Evolutionary conservation across 2,888 invertebrate species (phyloP).

Genomic region (Panopea generosa): DNA sequence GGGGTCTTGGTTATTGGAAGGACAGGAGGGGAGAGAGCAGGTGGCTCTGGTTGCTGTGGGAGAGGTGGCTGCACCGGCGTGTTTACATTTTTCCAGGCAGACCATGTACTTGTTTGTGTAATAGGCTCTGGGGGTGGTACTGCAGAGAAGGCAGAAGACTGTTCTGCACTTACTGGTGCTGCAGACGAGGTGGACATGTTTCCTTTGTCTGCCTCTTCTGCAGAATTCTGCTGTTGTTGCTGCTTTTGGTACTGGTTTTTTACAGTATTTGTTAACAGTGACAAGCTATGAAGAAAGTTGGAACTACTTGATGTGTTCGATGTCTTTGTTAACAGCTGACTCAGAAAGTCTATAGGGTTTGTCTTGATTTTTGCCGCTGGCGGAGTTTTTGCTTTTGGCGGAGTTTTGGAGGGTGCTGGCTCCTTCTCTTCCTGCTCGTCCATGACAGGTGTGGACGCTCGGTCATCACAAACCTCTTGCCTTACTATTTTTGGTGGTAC

Average conservation of each 20-base stretch:
- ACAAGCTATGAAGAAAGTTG: slow-evolving; percentile 77
- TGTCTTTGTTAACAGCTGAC: slow-evolving; percentile 77
- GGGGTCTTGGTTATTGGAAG: slow-evolving; percentile 41
- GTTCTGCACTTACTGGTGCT: slow-evolving; percentile 4
- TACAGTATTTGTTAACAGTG: slow-evolving; percentile 73
- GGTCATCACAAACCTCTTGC: slow-evolving; percentile 65
- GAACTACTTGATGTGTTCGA: slow-evolving; percentile 71
- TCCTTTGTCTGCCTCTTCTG: slow-evolving; percentile 5
- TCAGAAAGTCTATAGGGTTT: slow-evolving; percentile 81
- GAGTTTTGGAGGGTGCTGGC: slow-evolving; percentile 47
- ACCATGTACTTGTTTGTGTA: slow-evolving; percentile 69
- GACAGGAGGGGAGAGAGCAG: slow-evolving; percentile 23
- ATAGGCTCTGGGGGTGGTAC: slow-evolving; percentile 50
- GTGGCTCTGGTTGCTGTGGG: slow-evolving; percentile 32
- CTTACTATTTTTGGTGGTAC: slow-evolving; percentile 3
- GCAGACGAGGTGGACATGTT: slow-evolving; percentile 6
- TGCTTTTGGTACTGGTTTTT: slow-evolving; percentile 70
- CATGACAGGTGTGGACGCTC: slow-evolving; percentile 77
- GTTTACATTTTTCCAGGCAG: slow-evolving; percentile 75
- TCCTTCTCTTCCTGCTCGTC: slow-evolving; percentile 73
- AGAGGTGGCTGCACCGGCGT: slow-evolving; percentile 45
- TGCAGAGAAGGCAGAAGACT: slow-evolving; percentile 22
- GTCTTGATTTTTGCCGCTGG: slow-evolving; percentile 54
- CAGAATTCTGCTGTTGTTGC: slow-evolving; percentile 32
- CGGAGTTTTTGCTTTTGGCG: slow-evolving; percentile 18